Evolutionary conservation across 2,888 invertebrate species (phyloP), one percentile per base, ranked within the genome.

Genomic region (Molorchus minor): DNA sequence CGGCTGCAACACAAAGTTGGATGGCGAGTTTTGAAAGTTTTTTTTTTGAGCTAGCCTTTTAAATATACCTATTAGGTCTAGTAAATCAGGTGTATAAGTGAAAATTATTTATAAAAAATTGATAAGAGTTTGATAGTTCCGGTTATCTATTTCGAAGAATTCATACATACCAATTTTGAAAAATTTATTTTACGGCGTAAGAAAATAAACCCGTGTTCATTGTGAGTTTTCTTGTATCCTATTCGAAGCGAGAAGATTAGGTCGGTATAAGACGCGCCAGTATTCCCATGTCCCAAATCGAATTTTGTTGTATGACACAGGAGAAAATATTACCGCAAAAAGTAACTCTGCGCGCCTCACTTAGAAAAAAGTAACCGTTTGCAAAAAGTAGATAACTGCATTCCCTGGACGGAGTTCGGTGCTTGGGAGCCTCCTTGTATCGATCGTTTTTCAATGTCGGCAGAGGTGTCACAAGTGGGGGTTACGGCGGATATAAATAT

Each of bases 361-460:
- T 58, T 51, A 62, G 56, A 66, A 67, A n/a, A 67, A 64, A 69
- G 61, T 59, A 65, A 66, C 61, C 63, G 61, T 62, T 61, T 62
- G 62, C 65, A 67, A 69, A 69, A 67, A 69, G 59, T 68, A 66
- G 66, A 67, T 67, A 69, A 66, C 66, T 69, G 67, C 67, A 69
- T 67, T 69, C 69, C 69, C 67, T 64, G 65, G 63, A 68, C 65
- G 63, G 64, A 62, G 64, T 59, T 67, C 66, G 61, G 57, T 62
- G 63, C 58, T 62, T 36, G 40, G 30, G 47, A 56, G 45, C 40
- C 46, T n/a, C n/a, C n/a, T 35, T 17, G 29, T 38, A 56, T 56
- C 56, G 56, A 56, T 56, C 56, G 44, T n/a, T 17, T 10, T 13
- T 25, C 25, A 10, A 7, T 25, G n/a, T 2, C n/a, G 10, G 10